Evolutionary conservation across 1,140 invertebrate species (phyloP).

Genomic region (Diuraphis noxia): DNA sequence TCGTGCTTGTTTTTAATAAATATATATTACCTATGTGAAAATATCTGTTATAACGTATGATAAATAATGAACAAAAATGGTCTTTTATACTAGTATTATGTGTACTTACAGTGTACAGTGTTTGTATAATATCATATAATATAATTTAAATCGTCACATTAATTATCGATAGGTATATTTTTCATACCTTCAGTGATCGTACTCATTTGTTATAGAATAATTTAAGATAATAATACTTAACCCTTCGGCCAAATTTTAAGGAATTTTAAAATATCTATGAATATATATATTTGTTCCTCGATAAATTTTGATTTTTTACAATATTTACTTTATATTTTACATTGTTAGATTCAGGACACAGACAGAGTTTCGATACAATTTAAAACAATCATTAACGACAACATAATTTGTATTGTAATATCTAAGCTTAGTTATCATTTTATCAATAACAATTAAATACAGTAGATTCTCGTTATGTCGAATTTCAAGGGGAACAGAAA

Average conservation of each 20-base stretch:
- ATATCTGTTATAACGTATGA: background rate
- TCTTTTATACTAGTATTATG: too few relatives aligned
- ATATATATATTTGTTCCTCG: background rate
- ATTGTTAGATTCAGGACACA: background rate
- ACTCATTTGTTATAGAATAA: background rate
- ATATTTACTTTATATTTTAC: background rate
- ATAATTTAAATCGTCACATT: background rate
- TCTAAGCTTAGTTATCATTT: too few relatives aligned
- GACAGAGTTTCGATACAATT: background rate
- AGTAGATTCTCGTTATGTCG: too few relatives aligned
- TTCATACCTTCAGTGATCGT: background rate
- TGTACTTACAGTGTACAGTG: too few relatives aligned
- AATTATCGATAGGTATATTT: background rate
- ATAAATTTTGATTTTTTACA: background rate
- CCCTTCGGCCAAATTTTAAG: background rate
- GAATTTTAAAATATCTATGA: background rate
- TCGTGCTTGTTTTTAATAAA: background rate
- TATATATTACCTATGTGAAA: background rate
- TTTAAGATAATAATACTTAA: background rate
- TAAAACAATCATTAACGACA: background rate
- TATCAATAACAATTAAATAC: too few relatives aligned
- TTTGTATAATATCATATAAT: background rate
- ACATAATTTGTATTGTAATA: background rate
- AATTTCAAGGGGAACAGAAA: too few relatives aligned
- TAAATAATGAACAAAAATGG: background rate